Base-by-base conservation (phyloP, 1,140 invertebrate species). In the Neodiprion pinetum region DNA sequence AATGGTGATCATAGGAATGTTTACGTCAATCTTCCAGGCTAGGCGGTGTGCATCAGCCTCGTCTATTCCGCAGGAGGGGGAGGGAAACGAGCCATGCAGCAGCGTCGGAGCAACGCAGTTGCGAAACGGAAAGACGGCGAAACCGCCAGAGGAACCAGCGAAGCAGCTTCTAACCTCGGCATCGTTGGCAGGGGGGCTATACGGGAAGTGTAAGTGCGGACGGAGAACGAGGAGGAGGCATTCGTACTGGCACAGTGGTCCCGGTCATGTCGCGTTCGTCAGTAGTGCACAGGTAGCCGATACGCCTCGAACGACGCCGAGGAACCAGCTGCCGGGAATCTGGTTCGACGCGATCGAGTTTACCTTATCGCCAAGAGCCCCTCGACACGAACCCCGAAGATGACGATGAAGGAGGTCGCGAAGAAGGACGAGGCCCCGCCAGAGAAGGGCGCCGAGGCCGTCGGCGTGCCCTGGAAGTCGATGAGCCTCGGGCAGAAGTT, bases 401-500 rank as follows among this genome's bases (percentile, higher is more conserved):
- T 48, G 47, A 49, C 28, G 48, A 21, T 9, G 40, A 23, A 23
- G 49, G 40, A 53, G 14, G 12, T 10, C 17, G 8, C 49, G 70
- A 49, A 74, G 69, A 74, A 28, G 70, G 48, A 50, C 21, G 69
- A 61, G 17, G 73, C 21, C n/a, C 40, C 47, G 73, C 8, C 17
- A 0, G 47, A 48, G 68, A 28, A 12, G 47, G 47, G 21, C 23
- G 49, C 21, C 17, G 67, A 23, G 40, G 17, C 17, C 14, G 50
- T 7, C 10, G 53, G 65, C 40, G 73, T 70, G 48, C 75, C 74
- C 7, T 85, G 84, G 84, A 83, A 81, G 47, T 78, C 78, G 0
- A 84, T 87, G 84, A 85, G 75, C 9, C 10, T 84, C 0, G 67
- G 78, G 9, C 77, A 86, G 72, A 90, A 89, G 75, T 84, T 83